Evolutionary conservation across 2,797 vertebrate genomes (phyloP).

Genomic region (Tapirus indicus): DNA sequence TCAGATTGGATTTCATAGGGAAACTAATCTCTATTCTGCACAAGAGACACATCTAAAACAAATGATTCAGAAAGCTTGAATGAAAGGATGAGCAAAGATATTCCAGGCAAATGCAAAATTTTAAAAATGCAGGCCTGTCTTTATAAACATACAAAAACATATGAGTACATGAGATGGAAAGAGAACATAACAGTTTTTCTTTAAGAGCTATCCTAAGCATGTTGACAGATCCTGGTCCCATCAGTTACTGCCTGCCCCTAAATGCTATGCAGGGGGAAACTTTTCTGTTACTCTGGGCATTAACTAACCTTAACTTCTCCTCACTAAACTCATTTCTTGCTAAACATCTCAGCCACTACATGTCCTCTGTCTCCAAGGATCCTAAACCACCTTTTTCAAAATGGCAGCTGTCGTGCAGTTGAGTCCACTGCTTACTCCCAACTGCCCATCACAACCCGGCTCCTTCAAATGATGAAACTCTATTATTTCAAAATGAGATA

Average conservation of each 20-base stretch:
- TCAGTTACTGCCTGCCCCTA: too few species aligned
- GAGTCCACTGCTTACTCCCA: neutral
- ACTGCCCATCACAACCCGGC: neutral
- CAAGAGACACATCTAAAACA: neutral
- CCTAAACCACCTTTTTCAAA: neutral
- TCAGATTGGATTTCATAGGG: neutral
- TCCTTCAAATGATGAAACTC: neutral
- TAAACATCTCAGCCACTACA: neutral
- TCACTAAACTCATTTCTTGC: neutral
- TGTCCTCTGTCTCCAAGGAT: neutral
- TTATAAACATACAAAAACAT: neutral
- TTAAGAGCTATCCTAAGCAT: neutral
- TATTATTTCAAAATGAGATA: slow-evolving; percentile 6
- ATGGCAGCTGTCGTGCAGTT: fast-evolving
- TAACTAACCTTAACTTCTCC: neutral
- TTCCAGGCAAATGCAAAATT: neutral
- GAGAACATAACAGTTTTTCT: neutral
- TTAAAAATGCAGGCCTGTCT: neutral
- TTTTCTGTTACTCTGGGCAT: neutral
- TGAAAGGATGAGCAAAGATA: neutral
- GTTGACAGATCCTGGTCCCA: neutral
- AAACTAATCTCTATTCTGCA: neutral
- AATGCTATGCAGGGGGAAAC: neutral
- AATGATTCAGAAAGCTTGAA: neutral
- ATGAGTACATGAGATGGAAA: neutral